Evolutionary conservation across 2,888 invertebrate species (phyloP).

Genomic region (Amaurobius ferox): DNA sequence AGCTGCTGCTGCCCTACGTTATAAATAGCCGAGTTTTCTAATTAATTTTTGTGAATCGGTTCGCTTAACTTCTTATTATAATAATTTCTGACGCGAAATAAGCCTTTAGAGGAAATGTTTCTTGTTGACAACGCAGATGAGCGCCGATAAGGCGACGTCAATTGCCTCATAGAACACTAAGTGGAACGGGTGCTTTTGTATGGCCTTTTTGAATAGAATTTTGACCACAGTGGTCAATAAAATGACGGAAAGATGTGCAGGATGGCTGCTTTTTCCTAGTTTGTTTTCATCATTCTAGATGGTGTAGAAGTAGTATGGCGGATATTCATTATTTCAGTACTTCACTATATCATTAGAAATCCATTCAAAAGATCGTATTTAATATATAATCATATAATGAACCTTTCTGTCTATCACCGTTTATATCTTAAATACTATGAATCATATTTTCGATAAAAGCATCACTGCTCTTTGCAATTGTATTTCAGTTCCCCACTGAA

Average conservation of each 20-base stretch:
- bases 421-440: no score
- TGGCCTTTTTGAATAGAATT: not conserved
- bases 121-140: slow-evolving; percentile 49
- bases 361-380: no score
- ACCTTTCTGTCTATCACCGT: no score
- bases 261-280: not conserved
- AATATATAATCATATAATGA: no score
- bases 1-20: slow-evolving; percentile 36
- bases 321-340: no score
- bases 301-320: no score
- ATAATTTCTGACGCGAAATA: slow-evolving; percentile 48
- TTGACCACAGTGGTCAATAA: not conserved
- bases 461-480: no score
- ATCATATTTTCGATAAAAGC: no score
- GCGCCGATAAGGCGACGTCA: slow-evolving; percentile 29
- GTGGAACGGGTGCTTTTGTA: slow-evolving; percentile 14
- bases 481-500: no score
- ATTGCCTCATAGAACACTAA: slow-evolving; percentile 25
- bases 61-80: slow-evolving; percentile 62
- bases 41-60: slow-evolving; percentile 66
- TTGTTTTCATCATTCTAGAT: not conserved
- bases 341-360: no score
- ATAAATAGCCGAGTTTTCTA: slow-evolving; percentile 58
- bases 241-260: not conserved
- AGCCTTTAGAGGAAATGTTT: slow-evolving; percentile 55